A percentile compares a stretch with the other conserved stretches of the same genome.
phyloP scores from a whole-genome alignment of 2,888 invertebrate genomes.

The Ophioninae sp. region DNA sequence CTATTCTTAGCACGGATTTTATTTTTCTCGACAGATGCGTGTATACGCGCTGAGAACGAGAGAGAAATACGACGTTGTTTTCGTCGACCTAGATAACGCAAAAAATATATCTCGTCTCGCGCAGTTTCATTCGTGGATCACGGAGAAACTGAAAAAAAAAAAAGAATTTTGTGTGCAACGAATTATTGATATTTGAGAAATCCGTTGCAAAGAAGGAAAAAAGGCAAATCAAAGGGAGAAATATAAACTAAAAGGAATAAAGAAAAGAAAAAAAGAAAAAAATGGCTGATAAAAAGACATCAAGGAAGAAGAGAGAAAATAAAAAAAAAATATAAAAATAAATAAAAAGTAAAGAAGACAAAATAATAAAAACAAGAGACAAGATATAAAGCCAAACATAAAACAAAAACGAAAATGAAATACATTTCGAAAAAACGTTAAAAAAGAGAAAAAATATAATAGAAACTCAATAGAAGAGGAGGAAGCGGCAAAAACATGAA shows the following conservation, averaged over 20 bases:
- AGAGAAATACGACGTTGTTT: slow-evolving; percentile 27
- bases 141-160: slow-evolving; percentile 1
- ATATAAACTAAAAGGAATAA: too few species aligned
- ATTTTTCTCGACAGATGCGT: neutral
- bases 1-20: slow-evolving; percentile 31
- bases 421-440: too few species aligned
- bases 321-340: too few species aligned
- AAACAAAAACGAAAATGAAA: too few species aligned
- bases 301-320: too few species aligned
- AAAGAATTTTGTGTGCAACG: slow-evolving; percentile 5
- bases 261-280: too few species aligned
- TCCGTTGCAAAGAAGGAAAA: neutral
- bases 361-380: too few species aligned
- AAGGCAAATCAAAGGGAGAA: neutral
- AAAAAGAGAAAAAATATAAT: too few species aligned
- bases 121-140: neutral
- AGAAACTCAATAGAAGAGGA: too few species aligned
- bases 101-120: slow-evolving; percentile 19
- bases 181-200: neutral
- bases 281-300: too few species aligned
- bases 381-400: too few species aligned
- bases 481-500: neutral
- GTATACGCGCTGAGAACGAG: neutral
- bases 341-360: too few species aligned
- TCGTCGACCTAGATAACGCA: slow-evolving; percentile 27